These are phyloP conservation scores for Discoglossus pictus DNA, from an alignment of 2,797 vertebrate species.

Conservation along the genomic window DNA sequence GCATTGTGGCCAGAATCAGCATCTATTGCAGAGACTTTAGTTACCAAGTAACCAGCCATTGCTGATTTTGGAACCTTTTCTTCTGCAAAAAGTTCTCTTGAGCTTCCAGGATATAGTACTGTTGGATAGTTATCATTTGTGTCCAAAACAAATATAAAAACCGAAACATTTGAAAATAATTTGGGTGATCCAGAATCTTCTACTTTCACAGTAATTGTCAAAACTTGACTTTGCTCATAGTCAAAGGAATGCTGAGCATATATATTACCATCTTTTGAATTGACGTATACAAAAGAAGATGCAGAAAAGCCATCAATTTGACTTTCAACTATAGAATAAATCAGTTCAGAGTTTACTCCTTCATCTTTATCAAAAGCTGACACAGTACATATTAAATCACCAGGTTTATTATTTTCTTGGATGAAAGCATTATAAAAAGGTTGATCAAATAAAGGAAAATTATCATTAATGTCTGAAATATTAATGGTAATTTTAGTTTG, in stretches of 20 bases:
- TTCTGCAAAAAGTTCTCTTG: no score
- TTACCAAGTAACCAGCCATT: constrained; percentile 79
- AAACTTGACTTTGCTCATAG: constrained; percentile 85
- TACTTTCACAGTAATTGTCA: constrained; percentile 83
- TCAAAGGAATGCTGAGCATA: constrained; percentile 89
- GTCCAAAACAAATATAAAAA: no score
- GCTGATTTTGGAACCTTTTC: constrained; percentile 79
- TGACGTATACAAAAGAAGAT: constrained; percentile 88
- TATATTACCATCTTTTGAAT: constrained; percentile 84
- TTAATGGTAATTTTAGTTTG: constrained; percentile 72
- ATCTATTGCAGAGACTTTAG: constrained; percentile 90
- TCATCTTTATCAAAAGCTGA: no score
- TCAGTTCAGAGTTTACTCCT: no score
- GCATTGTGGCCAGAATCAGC: constrained; percentile 93
- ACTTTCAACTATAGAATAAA: no score
- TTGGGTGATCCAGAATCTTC: constrained; percentile 80
- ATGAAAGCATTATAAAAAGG: no score
- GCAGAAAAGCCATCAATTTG: no score
- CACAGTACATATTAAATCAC: constrained; percentile 70
- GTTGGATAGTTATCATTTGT: no score
- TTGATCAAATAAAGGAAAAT: no score
- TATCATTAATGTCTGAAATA: no score
- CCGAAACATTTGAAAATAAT: constrained; percentile 74
- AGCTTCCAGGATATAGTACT: no score
- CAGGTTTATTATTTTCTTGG: constrained; percentile 75